Evolutionary conservation across 1,140 invertebrate genomes (phyloP).

Genomic region (Drosophila trapezifrons): DNA sequence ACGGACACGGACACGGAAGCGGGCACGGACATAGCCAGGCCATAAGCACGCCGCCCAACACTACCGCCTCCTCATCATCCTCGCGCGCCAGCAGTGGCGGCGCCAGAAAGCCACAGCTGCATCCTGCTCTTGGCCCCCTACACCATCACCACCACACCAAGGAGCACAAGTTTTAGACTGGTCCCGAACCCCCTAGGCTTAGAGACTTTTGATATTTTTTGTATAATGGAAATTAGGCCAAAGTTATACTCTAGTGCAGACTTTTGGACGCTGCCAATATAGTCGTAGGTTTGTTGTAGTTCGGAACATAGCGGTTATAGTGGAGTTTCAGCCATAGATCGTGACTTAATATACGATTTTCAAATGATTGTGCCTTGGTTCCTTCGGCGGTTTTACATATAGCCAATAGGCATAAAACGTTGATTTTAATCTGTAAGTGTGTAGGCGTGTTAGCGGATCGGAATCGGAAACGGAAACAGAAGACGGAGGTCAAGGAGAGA

Average conservation of each 20-base stretch:
- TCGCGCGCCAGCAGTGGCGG: constrained; percentile 65
- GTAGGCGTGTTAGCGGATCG: background rate
- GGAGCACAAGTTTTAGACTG: constrained; percentile 51
- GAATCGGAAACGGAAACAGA: background rate
- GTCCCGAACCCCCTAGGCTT: constrained; percentile 17
- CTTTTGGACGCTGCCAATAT: constrained; percentile 30
- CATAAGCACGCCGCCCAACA: constrained; percentile 53
- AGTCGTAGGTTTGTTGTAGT: constrained; percentile 49
- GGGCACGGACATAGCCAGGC: constrained; percentile 16
- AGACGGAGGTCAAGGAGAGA: background rate
- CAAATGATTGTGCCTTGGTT: constrained; percentile 80
- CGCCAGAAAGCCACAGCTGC: constrained; percentile 34
- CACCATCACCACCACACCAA: constrained; percentile 21
- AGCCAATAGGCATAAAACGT: constrained; percentile 57
- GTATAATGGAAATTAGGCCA: constrained; percentile 56
- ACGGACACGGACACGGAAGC: background rate
- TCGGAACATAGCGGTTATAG: constrained; percentile 20
- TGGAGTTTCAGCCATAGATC: constrained; percentile 38
- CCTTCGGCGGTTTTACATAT: constrained; percentile 71
- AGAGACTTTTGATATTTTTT: constrained; percentile 69
- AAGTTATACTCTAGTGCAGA: constrained; percentile 51
- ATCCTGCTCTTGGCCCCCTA: constrained; percentile 3
- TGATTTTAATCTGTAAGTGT: constrained; percentile 64
- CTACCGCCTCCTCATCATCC: constrained; percentile 70
- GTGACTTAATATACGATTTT: constrained; percentile 59